A percentile compares a stretch with the other conserved stretches of the same genome.
These are phyloP conservation scores for Bovichtus diacanthus DNA, from an alignment of 2,797 vertebrate species.

Conservation along the genomic window DNA sequence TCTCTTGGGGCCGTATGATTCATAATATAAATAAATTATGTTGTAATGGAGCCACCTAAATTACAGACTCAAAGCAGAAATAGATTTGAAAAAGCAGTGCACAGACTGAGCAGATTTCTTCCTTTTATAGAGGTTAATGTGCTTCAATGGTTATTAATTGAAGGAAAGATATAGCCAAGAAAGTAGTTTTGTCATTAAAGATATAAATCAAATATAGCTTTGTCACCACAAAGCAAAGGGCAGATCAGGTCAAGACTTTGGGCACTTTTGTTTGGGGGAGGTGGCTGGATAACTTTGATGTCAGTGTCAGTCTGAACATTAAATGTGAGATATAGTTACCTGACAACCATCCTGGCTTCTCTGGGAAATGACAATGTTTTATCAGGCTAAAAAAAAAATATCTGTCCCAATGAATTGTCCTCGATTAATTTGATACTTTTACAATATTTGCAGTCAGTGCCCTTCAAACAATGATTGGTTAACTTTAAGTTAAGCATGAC, in stretches of 20 bases:
- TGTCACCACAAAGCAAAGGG: conserved; percentile 29
- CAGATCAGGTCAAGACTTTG: conserved; percentile 34
- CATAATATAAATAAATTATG: conserved; percentile 86
- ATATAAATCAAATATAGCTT: conserved; percentile 17
- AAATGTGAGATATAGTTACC: neutral
- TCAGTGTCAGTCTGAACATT: neutral
- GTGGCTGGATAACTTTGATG: conserved; percentile 26
- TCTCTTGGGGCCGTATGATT: conserved; percentile 77
- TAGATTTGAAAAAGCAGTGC: conserved; percentile 73
- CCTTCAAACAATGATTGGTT: neutral
- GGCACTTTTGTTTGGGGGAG: conserved; percentile 2
- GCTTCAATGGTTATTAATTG: conserved; percentile 57
- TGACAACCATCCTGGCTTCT: neutral
- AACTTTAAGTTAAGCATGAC: conserved; percentile 19
- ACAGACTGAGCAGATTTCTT: conserved; percentile 59
- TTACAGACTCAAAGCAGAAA: conserved; percentile 83
- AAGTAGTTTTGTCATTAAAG: conserved; percentile 11
- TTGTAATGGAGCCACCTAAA: conserved; percentile 85
- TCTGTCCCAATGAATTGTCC: neutral
- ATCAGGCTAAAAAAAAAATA: neutral
- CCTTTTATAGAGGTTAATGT: conserved; percentile 47
- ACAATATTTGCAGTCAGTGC: neutral
- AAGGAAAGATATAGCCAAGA: conserved; percentile 18
- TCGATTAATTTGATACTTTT: neutral
- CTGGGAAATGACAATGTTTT: neutral